phyloP scores from a whole-genome alignment of 2,797 vertebrate species.

The Argya squamiceps region DNA sequence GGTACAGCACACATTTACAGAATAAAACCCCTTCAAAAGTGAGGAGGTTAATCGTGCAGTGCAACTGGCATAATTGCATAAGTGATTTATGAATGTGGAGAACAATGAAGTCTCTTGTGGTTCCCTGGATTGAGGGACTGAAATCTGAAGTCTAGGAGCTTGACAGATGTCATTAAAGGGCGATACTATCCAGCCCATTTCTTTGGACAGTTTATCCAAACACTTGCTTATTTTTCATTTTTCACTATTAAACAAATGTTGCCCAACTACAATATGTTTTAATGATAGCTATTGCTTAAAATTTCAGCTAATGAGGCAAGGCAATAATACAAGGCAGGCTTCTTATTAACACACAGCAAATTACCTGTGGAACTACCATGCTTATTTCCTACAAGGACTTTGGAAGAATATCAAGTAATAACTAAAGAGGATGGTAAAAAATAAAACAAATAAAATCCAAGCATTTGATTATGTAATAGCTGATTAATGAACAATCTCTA shows the following conservation, averaged over 20 bases:
- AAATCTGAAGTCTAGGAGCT: background rate
- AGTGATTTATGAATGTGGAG: background rate
- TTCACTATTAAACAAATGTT: background rate
- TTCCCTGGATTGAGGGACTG: background rate
- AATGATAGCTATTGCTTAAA: background rate
- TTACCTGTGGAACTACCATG: background rate
- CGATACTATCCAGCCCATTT: rapidly evolving
- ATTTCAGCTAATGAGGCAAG: background rate
- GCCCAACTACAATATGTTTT: background rate
- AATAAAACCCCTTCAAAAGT: background rate
- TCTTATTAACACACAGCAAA: background rate
- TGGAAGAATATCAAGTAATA: background rate
- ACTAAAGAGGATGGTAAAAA: background rate
- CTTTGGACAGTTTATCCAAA: background rate
- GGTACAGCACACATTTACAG: background rate
- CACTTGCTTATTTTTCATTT: background rate
- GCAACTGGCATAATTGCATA: background rate
- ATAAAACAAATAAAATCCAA: background rate
- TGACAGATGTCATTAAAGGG: background rate
- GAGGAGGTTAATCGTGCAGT: background rate
- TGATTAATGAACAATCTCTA: background rate
- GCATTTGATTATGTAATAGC: background rate
- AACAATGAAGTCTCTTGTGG: background rate
- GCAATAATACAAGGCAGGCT: background rate
- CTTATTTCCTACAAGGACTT: background rate